Evolutionary conservation across 1,140 invertebrate genomes (phyloP), one percentile per base, ranked within the genome.

Genomic region (Stratiolaelaps scimitus): DNA sequence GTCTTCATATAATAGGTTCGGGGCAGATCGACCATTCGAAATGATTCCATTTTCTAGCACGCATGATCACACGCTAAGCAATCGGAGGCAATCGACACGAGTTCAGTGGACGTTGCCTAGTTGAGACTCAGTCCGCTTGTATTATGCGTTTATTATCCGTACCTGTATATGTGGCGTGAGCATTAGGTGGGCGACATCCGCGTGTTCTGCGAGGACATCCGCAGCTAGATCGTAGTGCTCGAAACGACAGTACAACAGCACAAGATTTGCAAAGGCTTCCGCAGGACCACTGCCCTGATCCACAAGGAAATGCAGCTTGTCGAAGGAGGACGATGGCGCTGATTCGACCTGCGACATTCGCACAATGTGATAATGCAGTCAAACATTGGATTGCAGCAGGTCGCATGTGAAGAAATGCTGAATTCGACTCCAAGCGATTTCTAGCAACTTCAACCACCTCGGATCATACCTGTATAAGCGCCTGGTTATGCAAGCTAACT

Each of bases 211-310:
- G 66, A 99, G 77, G 64, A 98, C 88, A 80, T 98, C 95, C 2
- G 95, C 95, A 15, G 95, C 95, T 46, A 98, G 78, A 77, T 98
- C 94, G 75, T 88, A 97, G 73, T 95, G 93, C 77, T 96, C 92
- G 78, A 95, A 92, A 78, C 95, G 95, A 73, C 89, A 94, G 74
- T 97, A 98, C 0, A 97, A 79, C 1, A 98, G 78, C 17, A 98
- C 78, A 15, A 99, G 80, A 79, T 98, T 99, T 1, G 91, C 85
- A 78, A 99, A 97, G 0, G 95, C 96, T 80, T 98, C 95, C 20
- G 89, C 88, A 46, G 95, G 96, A 75, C 95, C 97, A 6, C 76
- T 73, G 75, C 92, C 92, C 73, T 98, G 89, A 73, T 94, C 88
- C 1, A 99, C 78, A 7, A 99, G 78, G 77, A 97, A 99, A 74